Evolutionary conservation across 2,113 vertebrate species (phyloP).

Genomic region (Oophaga pumilio): DNA sequence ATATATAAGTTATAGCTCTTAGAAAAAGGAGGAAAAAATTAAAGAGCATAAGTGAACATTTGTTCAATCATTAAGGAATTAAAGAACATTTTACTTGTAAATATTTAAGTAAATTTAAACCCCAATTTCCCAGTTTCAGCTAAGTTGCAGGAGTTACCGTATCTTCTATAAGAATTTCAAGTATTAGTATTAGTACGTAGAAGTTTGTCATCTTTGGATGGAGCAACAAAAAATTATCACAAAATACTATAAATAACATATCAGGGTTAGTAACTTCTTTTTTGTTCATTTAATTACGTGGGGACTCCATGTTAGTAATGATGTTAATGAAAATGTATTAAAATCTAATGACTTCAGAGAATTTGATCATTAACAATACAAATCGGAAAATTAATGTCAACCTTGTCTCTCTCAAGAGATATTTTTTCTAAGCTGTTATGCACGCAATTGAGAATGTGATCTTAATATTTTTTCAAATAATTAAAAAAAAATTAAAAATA

Average conservation of each 20-base stretch:
- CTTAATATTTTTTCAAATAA: neutral
- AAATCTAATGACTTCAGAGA: constrained; percentile 40
- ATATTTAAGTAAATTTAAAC: too few species aligned
- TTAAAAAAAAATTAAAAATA: neutral
- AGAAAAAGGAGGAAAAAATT: too few species aligned
- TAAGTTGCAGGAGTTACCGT: too few species aligned
- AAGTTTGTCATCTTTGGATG: neutral
- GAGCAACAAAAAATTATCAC: neutral
- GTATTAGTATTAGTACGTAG: too few species aligned
- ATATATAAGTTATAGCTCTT: too few species aligned
- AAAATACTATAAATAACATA: neutral
- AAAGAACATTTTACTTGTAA: too few species aligned
- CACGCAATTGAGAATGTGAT: neutral
- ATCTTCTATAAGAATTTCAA: too few species aligned
- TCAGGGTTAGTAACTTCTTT: neutral
- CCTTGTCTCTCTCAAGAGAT: constrained; percentile 2
- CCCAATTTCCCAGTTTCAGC: too few species aligned
- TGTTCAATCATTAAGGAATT: too few species aligned
- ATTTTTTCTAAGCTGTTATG: constrained; percentile 14
- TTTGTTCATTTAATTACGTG: neutral
- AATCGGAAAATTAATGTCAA: neutral
- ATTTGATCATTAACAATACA: constrained; percentile 30
- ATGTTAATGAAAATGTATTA: constrained; percentile 29
- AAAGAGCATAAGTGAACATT: too few species aligned
- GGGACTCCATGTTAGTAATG: constrained; percentile 4